phyloP scores from a whole-genome alignment of 2,888 invertebrate species.

The Cheilosia impressa region DNA sequence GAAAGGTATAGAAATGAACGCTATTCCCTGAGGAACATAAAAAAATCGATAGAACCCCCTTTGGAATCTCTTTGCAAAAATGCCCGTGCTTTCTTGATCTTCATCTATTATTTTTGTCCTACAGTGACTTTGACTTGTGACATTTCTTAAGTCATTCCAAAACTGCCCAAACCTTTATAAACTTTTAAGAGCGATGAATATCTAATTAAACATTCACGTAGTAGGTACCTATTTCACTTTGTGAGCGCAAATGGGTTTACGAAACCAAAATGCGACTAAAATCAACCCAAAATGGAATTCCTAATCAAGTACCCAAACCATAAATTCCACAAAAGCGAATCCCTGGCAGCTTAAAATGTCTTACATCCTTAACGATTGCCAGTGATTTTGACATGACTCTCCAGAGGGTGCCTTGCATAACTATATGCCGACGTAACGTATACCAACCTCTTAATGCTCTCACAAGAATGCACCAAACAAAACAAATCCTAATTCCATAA shows the following conservation, averaged over 20 bases:
- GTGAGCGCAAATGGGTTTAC: neutral
- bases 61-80: too few species aligned
- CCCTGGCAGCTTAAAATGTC: neutral
- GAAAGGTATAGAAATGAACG: too few species aligned
- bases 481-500: constrained; percentile 61
- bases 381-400: neutral
- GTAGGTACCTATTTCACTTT: too few species aligned
- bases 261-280: neutral
- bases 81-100: too few species aligned
- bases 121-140: too few species aligned
- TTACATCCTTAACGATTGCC: neutral
- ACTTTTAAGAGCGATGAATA: too few species aligned
- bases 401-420: neutral
- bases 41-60: too few species aligned
- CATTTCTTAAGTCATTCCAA: too few species aligned
- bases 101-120: too few species aligned
- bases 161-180: too few species aligned
- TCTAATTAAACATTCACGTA: too few species aligned
- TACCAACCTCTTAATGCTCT: constrained; percentile 7
- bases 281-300: neutral
- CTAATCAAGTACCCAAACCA: neutral
- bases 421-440: neutral
- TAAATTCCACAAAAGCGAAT: neutral
- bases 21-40: too few species aligned
- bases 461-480: constrained; percentile 50